A percentile compares a stretch with the other conserved stretches of the same genome.
Evolutionary conservation across 1,140 invertebrate genomes (phyloP).

Genomic region (Brachionus rubens): DNA sequence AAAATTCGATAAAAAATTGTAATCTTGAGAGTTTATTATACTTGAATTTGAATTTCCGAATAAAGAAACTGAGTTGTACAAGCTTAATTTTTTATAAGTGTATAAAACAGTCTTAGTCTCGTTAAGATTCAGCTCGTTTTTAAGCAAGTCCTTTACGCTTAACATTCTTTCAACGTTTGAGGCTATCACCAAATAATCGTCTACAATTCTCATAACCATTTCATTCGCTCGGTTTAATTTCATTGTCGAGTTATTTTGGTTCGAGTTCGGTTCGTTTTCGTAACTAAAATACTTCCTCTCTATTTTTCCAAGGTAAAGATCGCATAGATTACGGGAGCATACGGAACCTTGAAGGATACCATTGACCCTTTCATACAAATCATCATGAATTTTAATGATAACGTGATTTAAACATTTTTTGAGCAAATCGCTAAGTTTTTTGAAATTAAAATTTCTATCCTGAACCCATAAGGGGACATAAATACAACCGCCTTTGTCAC

Average conservation of each 20-base stretch:
- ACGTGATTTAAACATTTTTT: conserved; percentile 44
- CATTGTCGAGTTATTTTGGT: not conserved
- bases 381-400: conserved; percentile 35
- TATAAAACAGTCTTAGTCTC: conserved; percentile 12
- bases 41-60: not conserved
- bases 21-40: not conserved
- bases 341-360: conserved; percentile 32
- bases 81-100: not conserved
- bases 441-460: conserved; percentile 28
- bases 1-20: conserved; percentile 28
- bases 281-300: conserved; percentile 14
- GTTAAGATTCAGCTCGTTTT: conserved; percentile 16
- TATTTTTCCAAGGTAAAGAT: conserved; percentile 30
- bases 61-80: no score
- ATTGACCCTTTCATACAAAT: conserved; percentile 34
- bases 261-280: not conserved
- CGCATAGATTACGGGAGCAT: conserved; percentile 31
- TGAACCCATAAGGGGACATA: conserved; percentile 39
- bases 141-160: conserved; percentile 8
- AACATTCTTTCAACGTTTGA: conserved; percentile 10
- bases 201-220: conserved; percentile 31
- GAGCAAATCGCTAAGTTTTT: conserved; percentile 23
- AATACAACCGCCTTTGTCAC: not conserved
- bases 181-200: conserved; percentile 17
- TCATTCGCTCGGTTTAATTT: conserved; percentile 26